Conservation (phyloP, 2,888 invertebrate genomes). For the Caenorhabditis wallacei region DNA sequence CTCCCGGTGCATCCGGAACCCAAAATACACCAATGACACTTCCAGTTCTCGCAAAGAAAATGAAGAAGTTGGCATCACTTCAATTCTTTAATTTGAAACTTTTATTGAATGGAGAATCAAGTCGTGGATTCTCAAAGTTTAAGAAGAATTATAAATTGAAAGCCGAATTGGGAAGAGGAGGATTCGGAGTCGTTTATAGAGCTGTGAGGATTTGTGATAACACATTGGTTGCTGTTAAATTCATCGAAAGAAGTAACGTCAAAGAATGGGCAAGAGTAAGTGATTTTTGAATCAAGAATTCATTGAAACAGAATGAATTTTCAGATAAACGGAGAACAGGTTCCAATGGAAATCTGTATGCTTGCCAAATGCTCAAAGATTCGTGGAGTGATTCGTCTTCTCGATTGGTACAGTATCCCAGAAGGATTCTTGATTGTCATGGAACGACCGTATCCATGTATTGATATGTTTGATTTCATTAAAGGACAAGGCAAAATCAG, state of each 20-base stretch:
- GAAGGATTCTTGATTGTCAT: conserved; percentile 82
- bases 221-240: conserved; percentile 81
- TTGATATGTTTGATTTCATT: conserved; percentile 82
- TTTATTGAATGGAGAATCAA: conserved; percentile 74
- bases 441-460: conserved; percentile 81
- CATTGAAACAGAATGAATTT: neutral
- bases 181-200: conserved; percentile 73
- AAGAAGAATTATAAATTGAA: conserved; percentile 79
- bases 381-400: conserved; percentile 77
- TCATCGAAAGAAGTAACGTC: conserved; percentile 79
- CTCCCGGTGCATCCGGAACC: conserved; percentile 50
- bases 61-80: conserved; percentile 71
- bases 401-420: conserved; percentile 82
- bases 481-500: conserved; percentile 75
- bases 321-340: conserved; percentile 80
- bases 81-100: conserved; percentile 73
- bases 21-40: conserved; percentile 67
- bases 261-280: conserved; percentile 78
- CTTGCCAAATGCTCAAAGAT: conserved; percentile 77
- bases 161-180: conserved; percentile 80
- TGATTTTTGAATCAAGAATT: neutral
- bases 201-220: conserved; percentile 76
- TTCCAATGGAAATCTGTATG: conserved; percentile 82
- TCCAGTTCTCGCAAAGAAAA: conserved; percentile 74
- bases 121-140: conserved; percentile 80